Evolutionary conservation across 2,797 vertebrate genomes (phyloP).

Genomic region (Ctenosaura bakeri): DNA sequence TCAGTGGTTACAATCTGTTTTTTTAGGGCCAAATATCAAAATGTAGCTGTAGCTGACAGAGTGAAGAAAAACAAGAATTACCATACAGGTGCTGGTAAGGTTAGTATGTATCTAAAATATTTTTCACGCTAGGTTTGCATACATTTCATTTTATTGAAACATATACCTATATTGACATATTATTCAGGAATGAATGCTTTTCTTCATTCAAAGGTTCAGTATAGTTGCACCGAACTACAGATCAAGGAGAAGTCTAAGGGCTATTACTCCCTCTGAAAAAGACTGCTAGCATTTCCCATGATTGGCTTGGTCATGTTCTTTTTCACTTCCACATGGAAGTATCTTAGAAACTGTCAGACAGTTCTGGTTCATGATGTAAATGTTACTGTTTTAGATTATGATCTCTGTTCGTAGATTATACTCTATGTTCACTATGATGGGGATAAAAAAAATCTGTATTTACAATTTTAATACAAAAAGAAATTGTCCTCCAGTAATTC

Average conservation of each 20-base stretch:
- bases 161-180: background rate
- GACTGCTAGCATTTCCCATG: background rate
- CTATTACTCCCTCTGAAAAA: background rate
- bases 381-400: background rate
- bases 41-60: background rate
- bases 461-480: too few relatives aligned
- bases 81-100: background rate
- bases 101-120: background rate
- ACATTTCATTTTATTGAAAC: background rate
- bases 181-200: background rate
- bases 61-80: background rate
- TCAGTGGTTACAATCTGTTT: slow-evolving; percentile 10
- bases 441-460: too few relatives aligned
- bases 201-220: too few relatives aligned
- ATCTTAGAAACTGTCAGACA: background rate
- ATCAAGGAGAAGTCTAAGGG: background rate
- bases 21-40: background rate
- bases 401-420: background rate
- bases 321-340: background rate
- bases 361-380: background rate
- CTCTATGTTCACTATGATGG: background rate
- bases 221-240: background rate
- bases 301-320: background rate
- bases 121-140: background rate
- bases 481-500: background rate